Base-by-base conservation (phyloP, 1,140 invertebrate genomes). In the Drosophila sulfurigaster region DNA sequence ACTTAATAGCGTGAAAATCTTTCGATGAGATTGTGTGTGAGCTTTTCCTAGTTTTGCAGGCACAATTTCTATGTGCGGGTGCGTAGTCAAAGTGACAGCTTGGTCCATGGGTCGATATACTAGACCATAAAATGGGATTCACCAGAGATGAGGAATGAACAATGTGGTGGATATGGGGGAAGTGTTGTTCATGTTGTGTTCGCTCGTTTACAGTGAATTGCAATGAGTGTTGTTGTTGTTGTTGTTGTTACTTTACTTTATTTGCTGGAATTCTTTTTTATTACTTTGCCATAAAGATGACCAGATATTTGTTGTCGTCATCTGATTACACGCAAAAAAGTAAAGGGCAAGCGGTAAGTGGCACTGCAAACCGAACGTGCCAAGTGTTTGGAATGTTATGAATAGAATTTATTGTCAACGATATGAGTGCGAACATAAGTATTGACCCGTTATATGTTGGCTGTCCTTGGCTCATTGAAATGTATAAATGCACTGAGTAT, bases 181-280 rank as follows among this genome's bases (percentile, higher is more conserved):
- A 79, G 81, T 15, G 67, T 32, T 69, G 66, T 32, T 69, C 28
- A 52, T n/a, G 28, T 54, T 45, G 48, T 54, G 60, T 25, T 20
- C 32, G 60, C 80, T 83, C 76, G 77, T 73, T 77, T 69, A 60
- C 49, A 56, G 66, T 64, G 66, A 85, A 81, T 83, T 85, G 79
- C 74, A 72, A 87, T 76, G 56, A 82, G 63, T 46, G 43, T 35
- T 16, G 16, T 54, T 13, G 6, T 54, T 13, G 6, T 58, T 46
- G 15, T 20, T 38, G 32, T 5, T 46, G 20, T 20, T 38, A 8
- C 0, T 71, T 72, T 82, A 56, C 75, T 82, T 75, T 81, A 83
- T 83, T 77, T 78, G 54, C 62, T 51, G 66, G 49, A 81, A 72
- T 60, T 58, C 38, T 15, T 74, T 56, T 68, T 75, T 82, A 58